A percentile compares a stretch with the other conserved stretches of the same genome.
phyloP scores from a whole-genome alignment of 2,113 vertebrate genomes.

The Caracal caracal region DNA sequence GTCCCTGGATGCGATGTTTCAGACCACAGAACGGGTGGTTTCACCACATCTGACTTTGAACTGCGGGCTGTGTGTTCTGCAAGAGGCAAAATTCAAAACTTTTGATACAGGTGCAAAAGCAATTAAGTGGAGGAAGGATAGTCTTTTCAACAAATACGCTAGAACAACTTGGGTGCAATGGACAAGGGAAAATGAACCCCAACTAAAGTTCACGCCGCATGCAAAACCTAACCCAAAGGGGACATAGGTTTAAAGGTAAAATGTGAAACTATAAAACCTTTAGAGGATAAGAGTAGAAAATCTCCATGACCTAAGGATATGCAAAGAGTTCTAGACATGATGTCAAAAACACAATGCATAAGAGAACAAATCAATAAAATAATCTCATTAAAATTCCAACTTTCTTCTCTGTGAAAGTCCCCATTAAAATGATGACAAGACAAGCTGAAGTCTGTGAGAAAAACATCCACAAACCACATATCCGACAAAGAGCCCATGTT shows the following conservation, averaged over 20 bases:
- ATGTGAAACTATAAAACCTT: not conserved
- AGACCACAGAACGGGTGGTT: rapidly evolving
- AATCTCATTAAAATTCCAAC: not conserved
- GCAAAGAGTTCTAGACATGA: not conserved
- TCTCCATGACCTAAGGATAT: not conserved
- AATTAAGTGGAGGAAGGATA: not conserved
- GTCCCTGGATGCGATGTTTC: rapidly evolving
- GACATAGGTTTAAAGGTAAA: not conserved
- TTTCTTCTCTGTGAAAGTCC: not conserved
- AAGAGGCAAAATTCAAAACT: not conserved
- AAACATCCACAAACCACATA: not conserved
- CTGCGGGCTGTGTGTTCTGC: too few species aligned
- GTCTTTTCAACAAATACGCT: not conserved
- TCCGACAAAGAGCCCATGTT: not conserved
- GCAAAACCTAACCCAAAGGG: not conserved
- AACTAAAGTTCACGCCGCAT: rapidly evolving
- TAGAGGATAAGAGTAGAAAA: not conserved
- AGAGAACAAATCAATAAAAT: not conserved
- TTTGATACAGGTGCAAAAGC: not conserved
- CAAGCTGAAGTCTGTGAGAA: not conserved
- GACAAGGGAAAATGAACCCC: not conserved
- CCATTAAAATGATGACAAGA: not conserved
- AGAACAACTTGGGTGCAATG: not conserved
- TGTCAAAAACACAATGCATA: not conserved
- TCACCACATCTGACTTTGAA: not conserved